Evolutionary conservation across 2,113 vertebrate species (phyloP).

Genomic region (Chrysemys picta): DNA sequence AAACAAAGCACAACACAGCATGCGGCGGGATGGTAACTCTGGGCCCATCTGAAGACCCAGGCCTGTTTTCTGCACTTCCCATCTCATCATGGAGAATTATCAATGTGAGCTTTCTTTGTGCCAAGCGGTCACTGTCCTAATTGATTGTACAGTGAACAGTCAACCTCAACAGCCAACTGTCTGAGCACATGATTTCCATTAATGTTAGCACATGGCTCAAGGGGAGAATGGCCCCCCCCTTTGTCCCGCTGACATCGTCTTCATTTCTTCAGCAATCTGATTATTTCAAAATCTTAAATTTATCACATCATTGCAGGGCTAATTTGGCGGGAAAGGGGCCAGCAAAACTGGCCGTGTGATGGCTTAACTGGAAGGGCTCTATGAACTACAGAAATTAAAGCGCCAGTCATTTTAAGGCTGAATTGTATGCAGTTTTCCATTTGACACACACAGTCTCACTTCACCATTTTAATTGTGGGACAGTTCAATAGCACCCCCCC

Average conservation of each 20-base stretch:
- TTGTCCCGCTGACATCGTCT: background rate
- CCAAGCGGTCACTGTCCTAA: background rate
- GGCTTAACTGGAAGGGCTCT: background rate
- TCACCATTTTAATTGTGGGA: background rate
- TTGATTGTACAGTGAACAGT: background rate
- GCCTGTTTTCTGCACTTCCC: fast-evolving
- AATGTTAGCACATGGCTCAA: background rate
- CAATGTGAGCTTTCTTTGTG: fast-evolving
- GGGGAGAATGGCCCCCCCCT: background rate
- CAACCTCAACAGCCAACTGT: background rate
- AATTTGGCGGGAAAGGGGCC: fast-evolving
- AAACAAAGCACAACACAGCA: background rate
- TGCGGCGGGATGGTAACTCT: background rate
- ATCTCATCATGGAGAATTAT: background rate
- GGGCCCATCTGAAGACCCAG: background rate
- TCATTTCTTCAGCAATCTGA: background rate
- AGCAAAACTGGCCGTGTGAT: fast-evolving
- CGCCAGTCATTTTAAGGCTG: background rate
- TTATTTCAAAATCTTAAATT: background rate
- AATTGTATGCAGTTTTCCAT: background rate
- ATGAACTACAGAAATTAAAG: background rate
- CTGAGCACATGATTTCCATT: background rate
- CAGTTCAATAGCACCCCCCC: background rate
- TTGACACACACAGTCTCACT: background rate
- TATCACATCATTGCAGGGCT: background rate